Conservation (phyloP, 2,888 invertebrate genomes). For the Busseola fusca region DNA sequence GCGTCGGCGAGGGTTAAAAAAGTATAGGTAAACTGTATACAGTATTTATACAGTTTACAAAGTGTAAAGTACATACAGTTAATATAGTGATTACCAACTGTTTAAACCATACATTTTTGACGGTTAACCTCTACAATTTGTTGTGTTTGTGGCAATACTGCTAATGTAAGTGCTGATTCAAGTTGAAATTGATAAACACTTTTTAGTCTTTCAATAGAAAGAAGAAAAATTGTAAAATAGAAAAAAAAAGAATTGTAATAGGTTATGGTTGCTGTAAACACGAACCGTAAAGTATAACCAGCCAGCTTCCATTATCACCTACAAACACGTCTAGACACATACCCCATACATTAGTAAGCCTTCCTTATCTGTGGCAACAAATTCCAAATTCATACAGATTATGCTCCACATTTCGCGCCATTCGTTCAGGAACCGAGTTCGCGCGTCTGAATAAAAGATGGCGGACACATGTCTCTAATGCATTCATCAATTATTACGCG, state of each 20-base stretch:
- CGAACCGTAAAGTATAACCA: neutral
- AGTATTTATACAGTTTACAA: too few species aligned
- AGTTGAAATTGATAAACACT: neutral
- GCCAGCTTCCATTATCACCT: conserved; percentile 2
- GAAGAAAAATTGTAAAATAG: too few species aligned
- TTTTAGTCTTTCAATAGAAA: neutral
- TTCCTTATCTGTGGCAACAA: conserved; percentile 54
- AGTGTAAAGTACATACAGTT: too few species aligned
- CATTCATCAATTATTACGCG: conserved; percentile 86
- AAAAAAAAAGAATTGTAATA: too few species aligned
- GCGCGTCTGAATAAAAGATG: conserved; percentile 82
- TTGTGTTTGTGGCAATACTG: neutral
- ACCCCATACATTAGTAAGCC: conserved; percentile 26
- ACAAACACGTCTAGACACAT: conserved; percentile 32
- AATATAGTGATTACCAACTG: too few species aligned
- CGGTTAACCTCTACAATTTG: too few species aligned
- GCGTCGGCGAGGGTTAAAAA: too few species aligned
- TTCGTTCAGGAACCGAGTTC: conserved; percentile 62
- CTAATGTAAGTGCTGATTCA: neutral
- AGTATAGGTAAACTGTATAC: too few species aligned
- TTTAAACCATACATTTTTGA: too few species aligned
- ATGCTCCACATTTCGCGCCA: conserved; percentile 64
- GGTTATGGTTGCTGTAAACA: neutral
- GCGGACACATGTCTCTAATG: conserved; percentile 85
- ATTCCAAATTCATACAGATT: conserved; percentile 70